These are phyloP conservation scores for Tragelaphus scriptus DNA, from an alignment of 2,113 vertebrate genomes.

Conservation along the genomic window DNA sequence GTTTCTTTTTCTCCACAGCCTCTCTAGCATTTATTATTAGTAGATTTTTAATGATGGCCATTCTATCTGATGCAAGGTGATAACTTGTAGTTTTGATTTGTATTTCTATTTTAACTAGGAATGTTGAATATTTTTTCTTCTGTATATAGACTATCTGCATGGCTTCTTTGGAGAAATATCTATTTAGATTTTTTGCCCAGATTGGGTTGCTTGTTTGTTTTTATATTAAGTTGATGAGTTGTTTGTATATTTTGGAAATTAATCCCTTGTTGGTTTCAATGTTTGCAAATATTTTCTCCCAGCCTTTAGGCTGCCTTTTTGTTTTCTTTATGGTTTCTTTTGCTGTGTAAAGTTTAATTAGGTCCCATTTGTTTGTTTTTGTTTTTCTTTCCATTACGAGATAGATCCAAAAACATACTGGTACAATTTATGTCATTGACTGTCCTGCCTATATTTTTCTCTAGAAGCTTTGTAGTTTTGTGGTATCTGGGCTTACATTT, in stretches of 20 bases:
- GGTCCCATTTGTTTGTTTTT: neutral
- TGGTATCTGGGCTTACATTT: neutral
- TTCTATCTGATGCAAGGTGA: neutral
- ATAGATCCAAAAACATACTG: neutral
- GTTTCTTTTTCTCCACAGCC: neutral
- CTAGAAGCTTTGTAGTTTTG: neutral
- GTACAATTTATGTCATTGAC: neutral
- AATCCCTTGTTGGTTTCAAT: neutral
- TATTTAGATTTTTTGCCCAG: neutral
- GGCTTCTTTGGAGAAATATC: neutral
- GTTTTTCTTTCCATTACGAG: neutral
- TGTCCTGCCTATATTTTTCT: neutral
- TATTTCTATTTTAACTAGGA: neutral
- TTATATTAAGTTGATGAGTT: neutral
- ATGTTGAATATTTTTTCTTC: neutral
- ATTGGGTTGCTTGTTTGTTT: neutral
- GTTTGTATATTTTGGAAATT: neutral
- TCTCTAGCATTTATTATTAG: neutral
- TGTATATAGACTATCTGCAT: neutral
- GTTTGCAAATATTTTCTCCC: neutral
- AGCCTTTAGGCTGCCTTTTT: neutral
- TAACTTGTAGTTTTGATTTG: neutral
- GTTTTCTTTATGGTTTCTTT: neutral
- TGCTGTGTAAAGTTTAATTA: neutral
- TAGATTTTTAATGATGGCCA: neutral